phyloP scores from a whole-genome alignment of 2,797 vertebrate species.

The Morelia viridis region DNA sequence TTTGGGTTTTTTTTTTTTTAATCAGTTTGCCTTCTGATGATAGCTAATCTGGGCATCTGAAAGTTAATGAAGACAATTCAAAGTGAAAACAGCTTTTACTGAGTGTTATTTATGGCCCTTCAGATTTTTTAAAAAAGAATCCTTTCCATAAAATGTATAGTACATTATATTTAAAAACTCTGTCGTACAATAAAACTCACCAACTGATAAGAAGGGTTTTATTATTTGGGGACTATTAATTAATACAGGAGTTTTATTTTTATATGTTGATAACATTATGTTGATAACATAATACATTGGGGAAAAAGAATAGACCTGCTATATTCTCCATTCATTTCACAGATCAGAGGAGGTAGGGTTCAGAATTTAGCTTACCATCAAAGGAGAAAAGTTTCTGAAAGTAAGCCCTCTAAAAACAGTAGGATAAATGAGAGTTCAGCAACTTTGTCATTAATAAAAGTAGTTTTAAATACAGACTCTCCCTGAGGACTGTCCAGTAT shows the following conservation, averaged over 20 bases:
- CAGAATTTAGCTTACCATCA: slow-evolving; percentile 10
- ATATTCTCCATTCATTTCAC: slow-evolving; percentile 51
- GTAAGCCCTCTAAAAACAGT: slow-evolving; percentile 21
- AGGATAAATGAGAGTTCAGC: neutral
- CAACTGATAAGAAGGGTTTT: neutral
- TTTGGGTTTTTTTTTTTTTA: too few species aligned
- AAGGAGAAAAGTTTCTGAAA: slow-evolving; percentile 44
- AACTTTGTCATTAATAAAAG: neutral
- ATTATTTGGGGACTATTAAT: neutral
- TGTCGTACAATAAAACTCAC: slow-evolving; percentile 4
- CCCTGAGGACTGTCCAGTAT: neutral
- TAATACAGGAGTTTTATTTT: neutral
- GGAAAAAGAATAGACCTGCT: slow-evolving; percentile 24
- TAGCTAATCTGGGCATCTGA: neutral
- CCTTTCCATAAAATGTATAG: neutral
- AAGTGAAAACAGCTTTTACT: neutral
- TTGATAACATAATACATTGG: slow-evolving; percentile 26
- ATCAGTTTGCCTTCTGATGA: too few species aligned
- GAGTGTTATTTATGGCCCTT: too few species aligned
- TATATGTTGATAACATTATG: slow-evolving; percentile 4
- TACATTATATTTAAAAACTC: neutral
- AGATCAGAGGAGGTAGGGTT: slow-evolving; percentile 45
- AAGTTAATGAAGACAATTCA: neutral
- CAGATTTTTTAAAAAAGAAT: neutral
- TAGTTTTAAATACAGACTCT: neutral